phyloP scores from a whole-genome alignment of 92 coral and sea anemone species.

The Pocillopora meandrina region DNA sequence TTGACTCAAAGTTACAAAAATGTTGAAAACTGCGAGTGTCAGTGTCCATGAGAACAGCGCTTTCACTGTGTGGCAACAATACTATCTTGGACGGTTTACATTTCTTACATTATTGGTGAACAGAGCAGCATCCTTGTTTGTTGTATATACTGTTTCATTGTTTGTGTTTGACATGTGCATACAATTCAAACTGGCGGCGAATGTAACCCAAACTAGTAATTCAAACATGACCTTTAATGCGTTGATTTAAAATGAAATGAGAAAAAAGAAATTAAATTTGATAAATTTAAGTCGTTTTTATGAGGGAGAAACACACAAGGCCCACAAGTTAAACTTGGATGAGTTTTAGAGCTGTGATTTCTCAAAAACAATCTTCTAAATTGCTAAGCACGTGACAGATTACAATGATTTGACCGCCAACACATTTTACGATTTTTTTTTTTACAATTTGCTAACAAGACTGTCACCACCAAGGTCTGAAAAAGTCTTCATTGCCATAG shows the following conservation, averaged over 20 bases:
- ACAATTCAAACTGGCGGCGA: slow-evolving; percentile 3
- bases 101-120: not conserved
- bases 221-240: slow-evolving; percentile 16
- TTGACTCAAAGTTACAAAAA: not conserved
- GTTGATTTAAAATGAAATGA: not conserved
- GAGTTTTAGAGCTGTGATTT: too few relatives aligned
- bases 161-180: slow-evolving; percentile 15
- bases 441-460: too few relatives aligned
- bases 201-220: slow-evolving; percentile 3
- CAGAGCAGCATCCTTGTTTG: slow-evolving; percentile 26
- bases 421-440: too few relatives aligned
- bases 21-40: not conserved
- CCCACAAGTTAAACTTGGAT: not conserved
- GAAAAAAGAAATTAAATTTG: not conserved
- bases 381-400: too few relatives aligned
- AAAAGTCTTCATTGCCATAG: too few relatives aligned
- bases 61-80: not conserved
- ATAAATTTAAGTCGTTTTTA: not conserved
- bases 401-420: too few relatives aligned
- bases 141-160: slow-evolving; percentile 5
- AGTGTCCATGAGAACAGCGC: not conserved
- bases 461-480: too few relatives aligned
- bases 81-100: not conserved
- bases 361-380: too few relatives aligned
- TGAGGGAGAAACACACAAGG: not conserved